Conservation (phyloP, 1,140 invertebrate genomes). For the Lepidotrigona ventralis region DNA sequence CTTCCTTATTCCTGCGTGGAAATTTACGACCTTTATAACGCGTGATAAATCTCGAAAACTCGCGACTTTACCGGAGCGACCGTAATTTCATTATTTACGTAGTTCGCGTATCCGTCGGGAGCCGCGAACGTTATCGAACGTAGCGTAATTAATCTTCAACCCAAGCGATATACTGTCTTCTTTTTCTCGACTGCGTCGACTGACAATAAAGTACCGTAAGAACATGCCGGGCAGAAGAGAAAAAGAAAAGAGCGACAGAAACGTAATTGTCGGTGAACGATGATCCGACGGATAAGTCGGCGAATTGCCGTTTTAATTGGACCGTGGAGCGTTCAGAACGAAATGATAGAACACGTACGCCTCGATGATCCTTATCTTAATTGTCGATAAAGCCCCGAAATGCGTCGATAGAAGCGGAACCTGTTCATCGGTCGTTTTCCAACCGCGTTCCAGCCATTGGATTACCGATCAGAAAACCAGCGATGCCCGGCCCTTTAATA, state of each 20-base stretch:
- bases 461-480: constrained; percentile 6
- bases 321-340: neutral
- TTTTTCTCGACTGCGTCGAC: neutral
- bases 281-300: neutral
- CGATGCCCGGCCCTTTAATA: neutral
- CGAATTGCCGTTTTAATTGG: neutral
- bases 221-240: neutral
- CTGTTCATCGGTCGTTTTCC: neutral
- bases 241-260: no score
- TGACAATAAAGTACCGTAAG: neutral
- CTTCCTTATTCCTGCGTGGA: constrained; percentile 29
- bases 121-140: neutral
- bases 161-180: neutral
- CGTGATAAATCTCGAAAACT: neutral
- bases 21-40: constrained; percentile 20
- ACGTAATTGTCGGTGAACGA: neutral
- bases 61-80: neutral
- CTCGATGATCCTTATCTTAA: constrained; percentile 36
- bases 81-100: neutral
- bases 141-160: constrained; percentile 1
- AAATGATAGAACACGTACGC: constrained; percentile 24
- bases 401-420: constrained; percentile 11
- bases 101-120: neutral
- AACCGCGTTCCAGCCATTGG: neutral
- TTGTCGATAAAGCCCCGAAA: constrained; percentile 26